Evolutionary conservation across 2,113 vertebrate genomes (phyloP).

Genomic region (Saccopteryx leptura): DNA sequence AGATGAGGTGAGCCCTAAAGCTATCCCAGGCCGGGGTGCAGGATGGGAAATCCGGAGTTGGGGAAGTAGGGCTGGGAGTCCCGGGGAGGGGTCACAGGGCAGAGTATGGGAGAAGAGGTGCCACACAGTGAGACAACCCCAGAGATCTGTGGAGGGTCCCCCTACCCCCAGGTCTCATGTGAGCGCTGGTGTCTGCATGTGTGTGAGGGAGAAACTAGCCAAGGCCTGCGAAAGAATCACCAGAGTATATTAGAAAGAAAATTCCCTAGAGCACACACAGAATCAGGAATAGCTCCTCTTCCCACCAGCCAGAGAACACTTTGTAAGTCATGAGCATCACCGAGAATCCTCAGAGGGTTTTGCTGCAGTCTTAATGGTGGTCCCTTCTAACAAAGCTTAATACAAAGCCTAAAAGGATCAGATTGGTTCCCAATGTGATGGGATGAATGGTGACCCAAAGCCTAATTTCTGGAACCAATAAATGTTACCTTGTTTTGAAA

Average conservation of each 20-base stretch:
- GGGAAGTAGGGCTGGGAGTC: background rate
- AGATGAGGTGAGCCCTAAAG: background rate
- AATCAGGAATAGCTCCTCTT: background rate
- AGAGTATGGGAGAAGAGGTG: background rate
- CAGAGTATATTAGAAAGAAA: background rate
- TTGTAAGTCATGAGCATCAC: background rate
- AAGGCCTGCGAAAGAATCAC: background rate
- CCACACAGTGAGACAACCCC: too few relatives aligned
- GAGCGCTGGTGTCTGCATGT: background rate
- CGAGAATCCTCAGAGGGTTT: background rate
- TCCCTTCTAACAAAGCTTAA: background rate
- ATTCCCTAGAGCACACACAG: background rate
- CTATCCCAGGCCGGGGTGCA: background rate
- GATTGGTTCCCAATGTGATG: background rate
- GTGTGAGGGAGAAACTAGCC: background rate
- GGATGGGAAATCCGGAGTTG: background rate
- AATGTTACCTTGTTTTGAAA: background rate
- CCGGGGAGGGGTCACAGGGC: background rate
- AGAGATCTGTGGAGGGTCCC: background rate
- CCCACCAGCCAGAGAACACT: background rate
- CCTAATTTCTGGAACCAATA: background rate
- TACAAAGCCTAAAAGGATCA: background rate
- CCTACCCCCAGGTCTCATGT: background rate
- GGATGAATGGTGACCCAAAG: background rate
- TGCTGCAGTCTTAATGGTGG: background rate